Evolutionary conservation across 2,888 invertebrate species (phyloP), one percentile per base, ranked within the genome.

Genomic region (Digitonthophagus gazella): DNA sequence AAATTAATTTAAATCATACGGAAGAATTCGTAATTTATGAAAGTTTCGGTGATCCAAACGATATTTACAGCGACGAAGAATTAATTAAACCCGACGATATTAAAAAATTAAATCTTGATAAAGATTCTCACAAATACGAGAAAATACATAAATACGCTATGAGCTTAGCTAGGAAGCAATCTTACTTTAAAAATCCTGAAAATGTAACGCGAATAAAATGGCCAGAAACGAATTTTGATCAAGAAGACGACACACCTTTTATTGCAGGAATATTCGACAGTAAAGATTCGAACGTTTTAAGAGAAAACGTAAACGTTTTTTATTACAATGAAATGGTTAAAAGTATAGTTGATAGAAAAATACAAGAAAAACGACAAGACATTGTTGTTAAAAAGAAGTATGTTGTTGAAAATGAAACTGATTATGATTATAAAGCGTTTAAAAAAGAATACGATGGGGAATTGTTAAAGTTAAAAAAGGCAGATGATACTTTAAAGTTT

Each of bases 361-460:
- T 8, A 8, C 2, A 44, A 44, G 2, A 1, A 3, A 64, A 64
- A 55, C 71, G 63, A 14, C 22, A 57, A 56, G 70, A 70, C 22
- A 8, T 15, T 20, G 15, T 64, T 15, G 28, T 68, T 65, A 14
- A 65, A 58, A 5, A 56, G 3, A 15, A 71, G 71, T 56, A 44
- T 44, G 28, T 44, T 3, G 71, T 70, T n/a, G 71, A 75, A 66
- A 74, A 78, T 71, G 64, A 77, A 22, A 74, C 76, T 2, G 78
- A 79, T 61, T 85, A 85, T 69, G 80, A 84, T 75, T 85, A 85
- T 68, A 77, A 83, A 11, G 76, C 76, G 58, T 80, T 86, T 57
- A 77, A 84, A 70, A 76, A 78, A 4, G 86, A 87, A 74, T 88
- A 87, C 72, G 77, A 84, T 28, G 79, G 79, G n/a, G 80, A 83